Conservation (phyloP, 2,888 invertebrate genomes). For the Leptinotarsa tumamoca region DNA sequence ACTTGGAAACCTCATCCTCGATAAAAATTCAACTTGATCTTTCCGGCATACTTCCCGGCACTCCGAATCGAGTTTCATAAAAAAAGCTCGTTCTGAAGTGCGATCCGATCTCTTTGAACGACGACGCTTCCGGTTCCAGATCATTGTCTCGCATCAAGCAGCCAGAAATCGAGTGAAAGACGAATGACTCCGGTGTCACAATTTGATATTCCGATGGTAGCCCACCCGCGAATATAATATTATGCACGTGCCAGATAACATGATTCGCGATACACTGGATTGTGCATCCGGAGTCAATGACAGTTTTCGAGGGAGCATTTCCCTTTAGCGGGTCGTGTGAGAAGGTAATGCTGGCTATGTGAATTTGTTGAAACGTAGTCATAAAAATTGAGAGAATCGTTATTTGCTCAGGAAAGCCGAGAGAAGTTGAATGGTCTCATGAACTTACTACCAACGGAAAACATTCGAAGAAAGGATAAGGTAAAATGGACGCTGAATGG, state of each 20-base stretch:
- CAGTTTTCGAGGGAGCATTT: conserved; percentile 40
- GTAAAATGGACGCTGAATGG: too few relatives aligned
- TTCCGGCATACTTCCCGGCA: neutral
- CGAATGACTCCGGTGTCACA: conserved; percentile 14
- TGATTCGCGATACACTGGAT: conserved; percentile 16
- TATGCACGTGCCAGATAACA: conserved; percentile 37
- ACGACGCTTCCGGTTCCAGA: conserved; percentile 18
- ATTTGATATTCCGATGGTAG: conserved; percentile 25
- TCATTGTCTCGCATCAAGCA: conserved; percentile 19
- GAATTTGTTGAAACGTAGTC: neutral
- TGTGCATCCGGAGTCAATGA: conserved; percentile 48
- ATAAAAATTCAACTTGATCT: conserved; percentile 13
- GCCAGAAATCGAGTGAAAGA: conserved; percentile 13
- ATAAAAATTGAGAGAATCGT: neutral
- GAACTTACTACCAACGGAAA: neutral
- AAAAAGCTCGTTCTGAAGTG: neutral
- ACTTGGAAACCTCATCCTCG: neutral
- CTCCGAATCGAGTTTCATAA: conserved; percentile 11
- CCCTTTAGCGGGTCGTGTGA: conserved; percentile 3
- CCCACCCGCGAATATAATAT: conserved; percentile 39
- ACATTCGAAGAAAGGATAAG: too few relatives aligned
- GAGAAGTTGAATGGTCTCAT: neutral
- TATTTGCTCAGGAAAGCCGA: neutral
- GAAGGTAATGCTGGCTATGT: conserved; percentile 2
- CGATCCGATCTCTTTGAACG: conserved; percentile 6